Conservation (phyloP, 2,113 vertebrate species). For the Noctilio leporinus region DNA sequence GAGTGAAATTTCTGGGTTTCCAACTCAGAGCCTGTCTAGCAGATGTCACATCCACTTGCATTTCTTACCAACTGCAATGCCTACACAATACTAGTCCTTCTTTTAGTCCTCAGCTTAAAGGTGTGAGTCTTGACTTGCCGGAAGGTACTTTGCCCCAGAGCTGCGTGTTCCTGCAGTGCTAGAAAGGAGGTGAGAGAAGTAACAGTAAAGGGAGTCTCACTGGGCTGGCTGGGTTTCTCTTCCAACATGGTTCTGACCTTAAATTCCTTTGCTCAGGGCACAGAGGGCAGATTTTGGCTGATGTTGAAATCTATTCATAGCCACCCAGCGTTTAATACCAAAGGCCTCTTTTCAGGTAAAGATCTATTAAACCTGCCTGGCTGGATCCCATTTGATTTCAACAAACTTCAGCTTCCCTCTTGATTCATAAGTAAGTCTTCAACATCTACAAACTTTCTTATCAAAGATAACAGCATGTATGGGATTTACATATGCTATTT, state of each 20-base stretch:
- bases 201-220: background rate
- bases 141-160: background rate
- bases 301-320: background rate
- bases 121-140: background rate
- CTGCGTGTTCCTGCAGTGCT: background rate
- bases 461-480: background rate
- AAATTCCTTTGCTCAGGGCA: background rate
- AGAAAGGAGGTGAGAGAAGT: too few species aligned
- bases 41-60: background rate
- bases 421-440: background rate
- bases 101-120: background rate
- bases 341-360: background rate
- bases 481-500: background rate
- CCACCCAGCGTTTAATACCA: background rate
- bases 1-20: background rate
- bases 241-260: background rate
- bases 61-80: background rate
- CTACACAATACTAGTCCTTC: background rate
- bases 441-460: background rate
- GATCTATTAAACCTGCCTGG: background rate
- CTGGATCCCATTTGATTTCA: background rate
- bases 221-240: background rate
- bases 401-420: background rate
- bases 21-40: background rate
- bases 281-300: background rate